Percentiles rank a stretch among this genome's conserved stretches.
phyloP scores from a whole-genome alignment of 2,888 invertebrate genomes.

The Loripinus fragilis region DNA sequence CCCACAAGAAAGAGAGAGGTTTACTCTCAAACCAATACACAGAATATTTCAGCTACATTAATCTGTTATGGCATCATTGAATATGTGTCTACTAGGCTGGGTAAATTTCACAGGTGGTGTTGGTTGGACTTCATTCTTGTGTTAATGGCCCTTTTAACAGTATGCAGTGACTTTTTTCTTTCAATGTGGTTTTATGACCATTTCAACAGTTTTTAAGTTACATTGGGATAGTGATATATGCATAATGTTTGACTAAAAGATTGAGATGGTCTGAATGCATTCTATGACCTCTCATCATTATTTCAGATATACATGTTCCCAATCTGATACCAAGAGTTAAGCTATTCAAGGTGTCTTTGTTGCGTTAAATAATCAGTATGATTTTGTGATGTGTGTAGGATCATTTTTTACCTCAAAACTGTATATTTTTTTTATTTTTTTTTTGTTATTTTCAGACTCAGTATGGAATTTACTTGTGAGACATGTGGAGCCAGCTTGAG shows the following conservation, averaged over 20 bases:
- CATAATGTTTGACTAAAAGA: neutral
- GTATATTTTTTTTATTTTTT: too few species aligned
- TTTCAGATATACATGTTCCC: neutral
- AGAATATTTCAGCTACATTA: too few species aligned
- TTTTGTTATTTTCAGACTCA: neutral
- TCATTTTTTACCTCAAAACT: neutral
- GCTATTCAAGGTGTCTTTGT: neutral
- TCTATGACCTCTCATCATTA: neutral
- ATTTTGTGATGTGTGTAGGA: neutral
- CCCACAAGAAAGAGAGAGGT: too few species aligned
- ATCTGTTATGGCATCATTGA: too few species aligned
- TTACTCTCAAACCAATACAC: too few species aligned
- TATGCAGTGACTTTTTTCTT: too few species aligned
- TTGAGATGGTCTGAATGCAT: neutral
- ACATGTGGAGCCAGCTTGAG: neutral
- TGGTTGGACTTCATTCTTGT: neutral
- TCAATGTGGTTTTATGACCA: too few species aligned
- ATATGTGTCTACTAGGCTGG: too few species aligned
- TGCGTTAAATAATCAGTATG: neutral
- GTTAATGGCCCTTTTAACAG: neutral
- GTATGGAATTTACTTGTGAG: neutral
- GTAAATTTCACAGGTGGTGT: neutral
- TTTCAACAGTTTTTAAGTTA: too few species aligned
- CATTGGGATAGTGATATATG: neutral
- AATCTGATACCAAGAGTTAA: neutral